Evolutionary conservation across 2,888 invertebrate genomes (phyloP).

Genomic region (Patella depressa): DNA sequence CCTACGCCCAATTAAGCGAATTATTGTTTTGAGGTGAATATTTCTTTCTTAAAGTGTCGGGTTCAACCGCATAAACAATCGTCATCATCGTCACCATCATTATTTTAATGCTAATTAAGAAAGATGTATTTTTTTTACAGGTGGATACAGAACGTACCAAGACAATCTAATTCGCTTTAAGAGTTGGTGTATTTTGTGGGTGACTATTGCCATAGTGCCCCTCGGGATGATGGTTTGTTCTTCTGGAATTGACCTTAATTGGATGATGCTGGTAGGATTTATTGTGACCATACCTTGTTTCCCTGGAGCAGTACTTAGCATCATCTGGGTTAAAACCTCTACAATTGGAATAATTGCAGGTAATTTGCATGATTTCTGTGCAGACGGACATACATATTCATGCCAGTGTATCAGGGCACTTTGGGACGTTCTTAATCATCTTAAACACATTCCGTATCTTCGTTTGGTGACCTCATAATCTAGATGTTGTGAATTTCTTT

Average conservation of each 20-base stretch:
- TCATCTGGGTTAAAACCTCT: constrained; percentile 61
- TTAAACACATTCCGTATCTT: neutral
- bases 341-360: constrained; percentile 54
- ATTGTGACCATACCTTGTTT: constrained; percentile 61
- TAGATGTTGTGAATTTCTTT: neutral
- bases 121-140: neutral
- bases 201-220: constrained; percentile 60
- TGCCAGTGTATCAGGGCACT: no score
- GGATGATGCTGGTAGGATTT: constrained; percentile 57
- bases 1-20: no score
- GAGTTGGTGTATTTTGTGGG: constrained; percentile 66
- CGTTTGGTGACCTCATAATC: neutral
- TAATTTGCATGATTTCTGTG: constrained; percentile 22
- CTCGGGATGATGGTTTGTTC: constrained; percentile 52
- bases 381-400: neutral
- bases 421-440: neutral
- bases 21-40: no score
- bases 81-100: no score
- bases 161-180: constrained; percentile 55
- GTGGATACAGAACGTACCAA: constrained; percentile 49
- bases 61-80: no score
- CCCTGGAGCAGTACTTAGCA: constrained; percentile 57
- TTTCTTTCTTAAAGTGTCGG: no score
- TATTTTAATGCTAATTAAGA: no score
- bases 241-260: constrained; percentile 60